phyloP scores from a whole-genome alignment of 2,888 invertebrate genomes.

The Orthosia gracilis region DNA sequence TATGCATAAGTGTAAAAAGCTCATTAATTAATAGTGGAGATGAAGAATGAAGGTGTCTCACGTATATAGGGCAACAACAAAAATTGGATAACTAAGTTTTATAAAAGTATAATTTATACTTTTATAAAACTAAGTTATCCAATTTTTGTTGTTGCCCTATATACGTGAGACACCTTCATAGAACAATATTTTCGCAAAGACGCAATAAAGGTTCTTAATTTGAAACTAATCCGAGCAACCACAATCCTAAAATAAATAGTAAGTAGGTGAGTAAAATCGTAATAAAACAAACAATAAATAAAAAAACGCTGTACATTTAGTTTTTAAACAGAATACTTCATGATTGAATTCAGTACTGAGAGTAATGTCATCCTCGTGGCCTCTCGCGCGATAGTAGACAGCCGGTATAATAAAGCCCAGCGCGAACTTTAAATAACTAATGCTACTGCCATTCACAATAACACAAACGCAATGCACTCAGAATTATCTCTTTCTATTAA shows the following conservation, averaged over 20 bases:
- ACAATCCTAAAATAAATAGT: conserved; percentile 8
- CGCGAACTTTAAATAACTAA: neutral
- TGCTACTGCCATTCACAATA: neutral
- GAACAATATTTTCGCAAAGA: neutral
- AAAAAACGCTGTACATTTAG: too few relatives aligned
- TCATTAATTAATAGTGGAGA: neutral
- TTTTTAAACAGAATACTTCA: too few relatives aligned
- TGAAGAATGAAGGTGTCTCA: too few relatives aligned
- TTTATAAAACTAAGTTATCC: neutral
- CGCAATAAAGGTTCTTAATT: too few relatives aligned
- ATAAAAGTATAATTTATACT: too few relatives aligned
- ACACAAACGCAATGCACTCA: conserved; percentile 27
- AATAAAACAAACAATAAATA: neutral
- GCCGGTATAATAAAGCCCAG: too few relatives aligned
- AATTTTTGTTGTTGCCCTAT: neutral
- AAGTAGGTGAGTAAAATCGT: neutral
- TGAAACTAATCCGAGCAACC: neutral
- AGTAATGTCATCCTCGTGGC: too few relatives aligned
- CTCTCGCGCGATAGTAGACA: too few relatives aligned
- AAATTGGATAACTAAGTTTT: too few relatives aligned
- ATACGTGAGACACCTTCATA: conserved; percentile 4
- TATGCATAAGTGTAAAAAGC: neutral
- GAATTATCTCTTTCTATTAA: conserved; percentile 49
- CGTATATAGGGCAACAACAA: too few relatives aligned
- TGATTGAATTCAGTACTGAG: too few relatives aligned